Evolutionary conservation across 2,797 vertebrate species (phyloP), one percentile per base, ranked within the genome.

Genomic region (Cirrhinus mrigala): DNA sequence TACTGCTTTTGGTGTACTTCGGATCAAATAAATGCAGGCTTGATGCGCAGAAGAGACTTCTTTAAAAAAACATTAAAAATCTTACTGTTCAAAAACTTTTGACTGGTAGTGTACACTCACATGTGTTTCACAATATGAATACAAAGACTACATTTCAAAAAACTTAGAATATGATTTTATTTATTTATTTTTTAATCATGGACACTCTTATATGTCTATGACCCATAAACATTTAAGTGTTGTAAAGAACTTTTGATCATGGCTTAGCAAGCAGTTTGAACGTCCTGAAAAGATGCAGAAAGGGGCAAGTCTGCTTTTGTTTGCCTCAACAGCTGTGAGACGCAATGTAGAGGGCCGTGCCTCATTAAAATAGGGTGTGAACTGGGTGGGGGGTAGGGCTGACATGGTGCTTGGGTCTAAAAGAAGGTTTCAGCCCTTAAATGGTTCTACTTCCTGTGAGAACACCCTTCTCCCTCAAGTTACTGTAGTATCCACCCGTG

Each of bases 261-360:
- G 48, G 24, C 29, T 70, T 24, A 56, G 44, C 15, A n/a, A 50
- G 48, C 18, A 71, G 50, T 68, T 82, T 78, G 60, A 37, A 27
- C 12, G 2, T 52, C 71, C 33, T 29, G 64, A 82, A 66, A 66
- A n/a, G 29, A 52, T 73, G 60, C 46, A 84, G 27, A 68, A 75
- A 48, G 84, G 27, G 74, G 37, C 64, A 79, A 76, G 81, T 77
- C 48, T 81, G 87, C 76, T 85, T 90, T 90, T 90, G 89, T 90
- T 86, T 78, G 69, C 15, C 46, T 60, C 79, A 90, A 89, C 89
- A 90, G 89, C 89, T 90, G 89, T 90, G 84, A 88, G 81, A 88
- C 87, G 87, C 77, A 87, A 86, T 82, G 84, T 73, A 85, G 84
- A 71, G 48, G 84, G 84, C 78, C 74, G 50, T 82, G 60, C 70